Conservation (phyloP, 2,888 invertebrate genomes). For the Creontiades dilutus region DNA sequence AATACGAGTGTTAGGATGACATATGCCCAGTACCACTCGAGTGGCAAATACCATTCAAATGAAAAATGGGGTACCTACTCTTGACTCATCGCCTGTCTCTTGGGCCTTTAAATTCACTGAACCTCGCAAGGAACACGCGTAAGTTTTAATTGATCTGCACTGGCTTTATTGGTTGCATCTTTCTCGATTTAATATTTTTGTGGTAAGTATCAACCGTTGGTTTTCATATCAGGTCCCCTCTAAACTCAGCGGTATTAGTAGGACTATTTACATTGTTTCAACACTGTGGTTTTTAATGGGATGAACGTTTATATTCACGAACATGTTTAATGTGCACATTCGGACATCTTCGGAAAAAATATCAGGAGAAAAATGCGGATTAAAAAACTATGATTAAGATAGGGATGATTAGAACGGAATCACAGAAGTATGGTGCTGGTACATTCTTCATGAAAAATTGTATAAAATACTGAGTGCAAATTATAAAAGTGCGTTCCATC, state of each 20-base stretch:
- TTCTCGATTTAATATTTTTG: slow-evolving; percentile 8
- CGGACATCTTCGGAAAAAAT: no score
- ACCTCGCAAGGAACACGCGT: slow-evolving; percentile 32
- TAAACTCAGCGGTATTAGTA: not conserved
- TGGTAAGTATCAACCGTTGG: not conserved
- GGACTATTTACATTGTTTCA: not conserved
- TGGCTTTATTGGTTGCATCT: slow-evolving; percentile 36
- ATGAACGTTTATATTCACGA: no score
- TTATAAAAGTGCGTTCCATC: no score
- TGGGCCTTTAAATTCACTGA: slow-evolving; percentile 36
- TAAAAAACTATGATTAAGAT: no score
- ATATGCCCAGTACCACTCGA: slow-evolving; percentile 18
- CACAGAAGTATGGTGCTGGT: no score
- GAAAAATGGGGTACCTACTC: slow-evolving; percentile 12
- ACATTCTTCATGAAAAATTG: no score
- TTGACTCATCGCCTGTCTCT: slow-evolving; percentile 28
- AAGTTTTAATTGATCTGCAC: slow-evolving; percentile 14
- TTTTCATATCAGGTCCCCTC: not conserved
- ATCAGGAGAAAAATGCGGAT: no score
- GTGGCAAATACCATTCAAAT: not conserved
- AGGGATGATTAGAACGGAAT: no score
- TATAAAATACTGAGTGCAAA: no score
- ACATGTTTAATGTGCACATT: no score
- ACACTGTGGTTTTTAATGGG: no score
- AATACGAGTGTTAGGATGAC: slow-evolving; percentile 9